Evolutionary conservation across 64 coral and sea anemone genomes (phyloP).

Genomic region (Dendronephthya gigantea): DNA sequence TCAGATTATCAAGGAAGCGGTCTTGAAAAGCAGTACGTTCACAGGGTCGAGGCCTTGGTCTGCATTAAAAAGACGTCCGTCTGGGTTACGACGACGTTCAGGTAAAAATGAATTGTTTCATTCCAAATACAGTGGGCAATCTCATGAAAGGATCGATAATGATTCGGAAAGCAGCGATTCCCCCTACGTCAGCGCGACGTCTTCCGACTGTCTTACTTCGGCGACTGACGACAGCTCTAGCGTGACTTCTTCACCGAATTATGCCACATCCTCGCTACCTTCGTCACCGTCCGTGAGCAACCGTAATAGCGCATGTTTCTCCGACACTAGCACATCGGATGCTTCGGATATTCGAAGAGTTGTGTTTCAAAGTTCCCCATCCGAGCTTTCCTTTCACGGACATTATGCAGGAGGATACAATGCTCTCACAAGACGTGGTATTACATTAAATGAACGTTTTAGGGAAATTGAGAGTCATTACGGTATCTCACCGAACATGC

Average conservation of each 20-base stretch:
- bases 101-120: background rate
- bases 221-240: conserved; percentile 4
- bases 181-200: background rate
- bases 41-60: background rate
- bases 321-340: background rate
- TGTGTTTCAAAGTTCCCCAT: background rate
- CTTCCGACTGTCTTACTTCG: background rate
- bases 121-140: background rate
- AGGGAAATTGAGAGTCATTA: background rate
- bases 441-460: background rate
- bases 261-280: background rate
- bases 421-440: background rate
- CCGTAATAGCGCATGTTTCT: background rate
- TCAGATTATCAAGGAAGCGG: background rate
- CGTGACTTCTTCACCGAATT: background rate
- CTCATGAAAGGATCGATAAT: background rate
- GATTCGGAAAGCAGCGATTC: conserved; percentile 3
- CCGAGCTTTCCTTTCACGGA: background rate
- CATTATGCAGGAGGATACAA: background rate
- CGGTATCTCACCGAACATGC: background rate
- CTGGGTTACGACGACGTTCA: background rate
- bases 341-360: background rate
- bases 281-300: conserved; percentile 6
- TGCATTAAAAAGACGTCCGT: background rate
- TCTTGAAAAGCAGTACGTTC: background rate